Evolutionary conservation across 2,113 vertebrate genomes (phyloP).

Genomic region (Xiphias gladius): DNA sequence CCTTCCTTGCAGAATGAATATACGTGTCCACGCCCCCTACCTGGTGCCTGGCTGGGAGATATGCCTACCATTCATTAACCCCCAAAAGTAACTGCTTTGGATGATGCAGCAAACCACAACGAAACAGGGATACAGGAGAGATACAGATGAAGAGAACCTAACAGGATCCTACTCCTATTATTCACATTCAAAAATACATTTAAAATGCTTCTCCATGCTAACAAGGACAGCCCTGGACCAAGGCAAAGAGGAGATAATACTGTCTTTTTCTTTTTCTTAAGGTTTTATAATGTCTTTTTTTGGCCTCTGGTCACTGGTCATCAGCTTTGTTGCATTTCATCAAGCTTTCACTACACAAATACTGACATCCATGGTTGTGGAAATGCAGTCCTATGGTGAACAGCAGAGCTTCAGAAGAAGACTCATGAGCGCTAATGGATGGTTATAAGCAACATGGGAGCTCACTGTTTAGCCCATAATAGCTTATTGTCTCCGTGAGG

Average conservation of each 20-base stretch:
- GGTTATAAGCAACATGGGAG: conserved; percentile 30
- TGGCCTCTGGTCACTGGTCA: conserved; percentile 41
- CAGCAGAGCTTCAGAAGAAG: conserved; percentile 31
- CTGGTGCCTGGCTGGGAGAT: conserved; percentile 85
- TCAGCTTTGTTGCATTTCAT: conserved; percentile 55
- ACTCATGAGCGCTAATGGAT: conserved; percentile 39
- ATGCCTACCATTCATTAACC: conserved; percentile 82
- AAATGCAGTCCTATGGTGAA: conserved; percentile 9
- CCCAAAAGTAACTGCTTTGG: conserved; percentile 35
- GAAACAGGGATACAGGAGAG: conserved; percentile 22
- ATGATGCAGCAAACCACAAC: conserved; percentile 31
- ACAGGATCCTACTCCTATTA: conserved; percentile 35
- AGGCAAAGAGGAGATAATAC: conserved; percentile 25
- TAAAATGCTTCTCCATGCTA: conserved; percentile 17
- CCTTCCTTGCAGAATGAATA: conserved; percentile 82
- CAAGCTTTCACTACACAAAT: conserved; percentile 31
- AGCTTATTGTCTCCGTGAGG: conserved; percentile 52
- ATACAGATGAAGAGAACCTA: conserved; percentile 38
- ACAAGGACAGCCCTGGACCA: conserved; percentile 27
- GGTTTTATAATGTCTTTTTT: conserved; percentile 56
- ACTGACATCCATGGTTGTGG: conserved; percentile 21
- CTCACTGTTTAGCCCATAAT: conserved; percentile 37
- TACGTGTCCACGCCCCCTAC: conserved; percentile 84
- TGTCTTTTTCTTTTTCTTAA: conserved; percentile 31
- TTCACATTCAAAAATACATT: conserved; percentile 42